A percentile compares a stretch with the other conserved stretches of the same genome.
phyloP scores from a whole-genome alignment of 2,113 vertebrate genomes.

The Perccottus glenii region DNA sequence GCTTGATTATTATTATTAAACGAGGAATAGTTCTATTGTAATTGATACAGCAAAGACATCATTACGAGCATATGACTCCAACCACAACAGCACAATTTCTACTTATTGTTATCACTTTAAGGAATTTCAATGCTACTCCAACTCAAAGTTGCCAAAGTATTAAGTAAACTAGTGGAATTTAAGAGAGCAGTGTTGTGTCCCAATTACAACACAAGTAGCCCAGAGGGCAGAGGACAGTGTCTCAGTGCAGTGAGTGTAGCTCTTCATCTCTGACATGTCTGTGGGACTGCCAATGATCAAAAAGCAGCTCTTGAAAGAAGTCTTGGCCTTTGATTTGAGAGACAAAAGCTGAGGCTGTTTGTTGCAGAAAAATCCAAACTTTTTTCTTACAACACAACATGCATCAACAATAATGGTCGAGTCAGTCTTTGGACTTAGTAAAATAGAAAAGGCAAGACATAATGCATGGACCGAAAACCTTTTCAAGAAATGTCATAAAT shows the following conservation, averaged over 20 bases:
- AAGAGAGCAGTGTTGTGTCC: not conserved
- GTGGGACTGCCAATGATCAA: slow-evolving; percentile 5
- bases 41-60: not conserved
- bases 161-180: not conserved
- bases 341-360: slow-evolving; percentile 6
- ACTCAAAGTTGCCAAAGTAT: slow-evolving; percentile 3
- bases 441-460: too few relatives aligned
- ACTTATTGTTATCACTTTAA: not conserved
- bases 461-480: too few relatives aligned
- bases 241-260: not conserved
- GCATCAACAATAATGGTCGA: not conserved
- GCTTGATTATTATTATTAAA: too few relatives aligned
- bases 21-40: not conserved
- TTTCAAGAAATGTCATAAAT: not conserved
- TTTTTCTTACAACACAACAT: not conserved
- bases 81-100: not conserved
- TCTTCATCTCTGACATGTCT: not conserved
- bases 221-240: slow-evolving; percentile 7
- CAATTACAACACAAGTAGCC: not conserved
- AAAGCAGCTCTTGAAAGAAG: slow-evolving; percentile 1
- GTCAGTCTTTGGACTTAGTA: too few relatives aligned
- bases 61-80: not conserved
- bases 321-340: not conserved
- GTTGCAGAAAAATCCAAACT: not conserved
- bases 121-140: not conserved